Conservation (phyloP, 2,797 vertebrate species). For the Chlorospingus flavigularis region DNA sequence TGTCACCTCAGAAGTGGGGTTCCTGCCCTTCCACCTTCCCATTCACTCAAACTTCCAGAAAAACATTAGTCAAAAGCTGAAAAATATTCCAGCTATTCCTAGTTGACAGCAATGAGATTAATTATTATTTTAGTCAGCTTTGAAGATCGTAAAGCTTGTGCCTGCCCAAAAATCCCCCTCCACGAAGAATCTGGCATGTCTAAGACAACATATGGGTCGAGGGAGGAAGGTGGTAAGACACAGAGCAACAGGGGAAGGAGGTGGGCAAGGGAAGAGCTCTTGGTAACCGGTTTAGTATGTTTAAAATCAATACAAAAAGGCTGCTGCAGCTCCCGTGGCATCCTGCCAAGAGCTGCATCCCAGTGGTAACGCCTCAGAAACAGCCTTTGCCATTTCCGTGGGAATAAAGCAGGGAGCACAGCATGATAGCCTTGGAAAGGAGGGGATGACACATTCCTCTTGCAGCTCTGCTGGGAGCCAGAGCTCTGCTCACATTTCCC, state of each 20-base stretch:
- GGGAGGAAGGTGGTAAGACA: constrained; percentile 44
- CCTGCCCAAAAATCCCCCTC: not conserved
- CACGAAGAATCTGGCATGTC: not conserved
- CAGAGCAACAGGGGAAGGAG: constrained; percentile 20
- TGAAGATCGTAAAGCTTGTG: not conserved
- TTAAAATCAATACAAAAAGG: constrained; percentile 35
- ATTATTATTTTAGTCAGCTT: not conserved
- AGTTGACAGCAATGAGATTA: not conserved
- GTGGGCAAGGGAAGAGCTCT: constrained; percentile 11
- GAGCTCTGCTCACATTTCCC: not conserved
- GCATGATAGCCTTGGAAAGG: not conserved
- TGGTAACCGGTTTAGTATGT: not conserved
- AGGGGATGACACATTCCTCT: not conserved
- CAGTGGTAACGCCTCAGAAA: not conserved
- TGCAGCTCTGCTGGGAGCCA: not conserved
- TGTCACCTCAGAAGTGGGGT: not conserved
- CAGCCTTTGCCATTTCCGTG: not conserved
- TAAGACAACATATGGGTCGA: constrained; percentile 10
- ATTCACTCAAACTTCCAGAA: not conserved
- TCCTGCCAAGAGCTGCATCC: not conserved
- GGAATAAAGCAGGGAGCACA: not conserved
- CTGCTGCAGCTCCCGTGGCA: not conserved
- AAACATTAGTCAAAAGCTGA: not conserved
- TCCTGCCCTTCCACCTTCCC: not conserved
- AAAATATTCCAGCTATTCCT: not conserved